phyloP scores from a whole-genome alignment of 1,140 invertebrate genomes.

The Medauroidea extradentata region DNA sequence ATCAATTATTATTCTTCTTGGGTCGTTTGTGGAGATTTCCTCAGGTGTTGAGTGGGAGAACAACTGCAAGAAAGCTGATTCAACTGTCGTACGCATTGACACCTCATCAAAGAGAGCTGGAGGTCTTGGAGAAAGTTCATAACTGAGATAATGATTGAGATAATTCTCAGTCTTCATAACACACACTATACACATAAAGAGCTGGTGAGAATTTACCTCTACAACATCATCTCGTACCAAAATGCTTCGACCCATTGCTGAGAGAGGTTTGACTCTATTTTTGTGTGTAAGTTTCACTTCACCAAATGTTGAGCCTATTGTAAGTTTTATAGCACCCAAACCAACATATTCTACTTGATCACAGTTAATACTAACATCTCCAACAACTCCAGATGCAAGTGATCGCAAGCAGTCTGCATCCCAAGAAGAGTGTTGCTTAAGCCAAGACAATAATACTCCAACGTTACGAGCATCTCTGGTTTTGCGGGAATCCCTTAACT shows the following conservation, averaged over 20 bases:
- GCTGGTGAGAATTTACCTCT: conserved; percentile 38
- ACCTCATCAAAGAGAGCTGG: conserved; percentile 38
- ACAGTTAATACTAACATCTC: conserved; percentile 14
- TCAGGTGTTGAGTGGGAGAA: no score
- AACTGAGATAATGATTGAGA: conserved; percentile 22
- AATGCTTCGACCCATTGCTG: no score
- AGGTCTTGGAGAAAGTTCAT: conserved; percentile 38
- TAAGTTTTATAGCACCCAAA: no score
- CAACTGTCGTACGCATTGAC: conserved; percentile 40
- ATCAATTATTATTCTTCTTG: no score
- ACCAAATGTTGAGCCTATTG: no score
- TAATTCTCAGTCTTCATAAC: conserved; percentile 36
- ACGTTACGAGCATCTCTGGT: conserved; percentile 37
- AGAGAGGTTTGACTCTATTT: no score
- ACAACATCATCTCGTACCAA: conserved; percentile 32
- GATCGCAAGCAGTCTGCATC: no score
- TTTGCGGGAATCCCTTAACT: conserved; percentile 35
- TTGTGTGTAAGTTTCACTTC: no score
- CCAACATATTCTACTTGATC: no score
- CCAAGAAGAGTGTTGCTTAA: neutral
- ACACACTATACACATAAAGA: conserved; percentile 39
- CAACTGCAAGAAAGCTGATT: conserved; percentile 21
- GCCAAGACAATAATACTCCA: conserved; percentile 38
- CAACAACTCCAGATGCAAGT: conserved; percentile 22
- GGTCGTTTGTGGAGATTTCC: no score